Conservation (phyloP, 2,888 invertebrate genomes). For the Troides helena region DNA sequence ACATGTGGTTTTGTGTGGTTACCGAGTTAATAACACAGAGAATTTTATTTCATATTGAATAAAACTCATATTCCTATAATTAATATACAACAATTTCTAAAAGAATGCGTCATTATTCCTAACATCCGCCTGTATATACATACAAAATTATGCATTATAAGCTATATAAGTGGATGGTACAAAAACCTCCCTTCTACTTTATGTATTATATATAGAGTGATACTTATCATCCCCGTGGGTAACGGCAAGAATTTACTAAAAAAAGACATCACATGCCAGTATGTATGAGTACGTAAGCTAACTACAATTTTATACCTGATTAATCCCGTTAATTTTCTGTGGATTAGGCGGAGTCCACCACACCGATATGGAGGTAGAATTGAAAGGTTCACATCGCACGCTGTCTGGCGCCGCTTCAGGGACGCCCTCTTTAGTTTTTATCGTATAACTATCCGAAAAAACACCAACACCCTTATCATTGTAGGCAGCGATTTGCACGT, state of each 20-base stretch:
- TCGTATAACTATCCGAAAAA: constrained; percentile 93
- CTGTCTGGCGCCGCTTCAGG: constrained; percentile 95
- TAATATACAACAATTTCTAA: no score
- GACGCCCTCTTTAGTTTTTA: constrained; percentile 97
- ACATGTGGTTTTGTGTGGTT: no score
- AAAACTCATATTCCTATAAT: no score
- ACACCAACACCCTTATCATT: constrained; percentile 98
- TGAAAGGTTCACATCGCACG: constrained; percentile 87
- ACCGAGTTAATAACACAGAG: no score
- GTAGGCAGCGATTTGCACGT: constrained; percentile 97
- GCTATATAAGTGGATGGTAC: neutral
- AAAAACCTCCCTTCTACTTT: no score
- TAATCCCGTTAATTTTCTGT: constrained; percentile 98
- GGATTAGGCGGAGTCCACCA: constrained; percentile 98
- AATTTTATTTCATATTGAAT: no score
- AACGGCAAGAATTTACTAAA: neutral
- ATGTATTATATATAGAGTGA: neutral
- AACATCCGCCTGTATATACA: no score
- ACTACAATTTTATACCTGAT: constrained; percentile 82
- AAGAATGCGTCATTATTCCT: no score
- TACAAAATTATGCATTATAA: neutral
- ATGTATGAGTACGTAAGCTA: neutral
- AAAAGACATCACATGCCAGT: neutral
- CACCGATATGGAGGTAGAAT: constrained; percentile 91
- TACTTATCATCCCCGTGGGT: neutral